Evolutionary conservation across 2,888 invertebrate genomes (phyloP).

Genomic region (Liodrosophila aerea): DNA sequence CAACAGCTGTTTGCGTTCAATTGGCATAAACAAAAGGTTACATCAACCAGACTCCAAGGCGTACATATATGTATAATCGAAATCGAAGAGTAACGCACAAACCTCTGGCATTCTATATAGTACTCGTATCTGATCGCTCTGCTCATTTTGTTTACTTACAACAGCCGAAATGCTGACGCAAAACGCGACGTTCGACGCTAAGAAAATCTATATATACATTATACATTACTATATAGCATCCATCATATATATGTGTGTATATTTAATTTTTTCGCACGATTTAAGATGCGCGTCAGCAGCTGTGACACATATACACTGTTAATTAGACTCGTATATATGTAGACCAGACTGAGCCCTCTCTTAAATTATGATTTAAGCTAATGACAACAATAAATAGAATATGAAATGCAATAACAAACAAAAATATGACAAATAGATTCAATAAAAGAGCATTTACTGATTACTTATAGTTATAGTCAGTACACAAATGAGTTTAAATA

Average conservation of each 20-base stretch:
- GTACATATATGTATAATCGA: conserved; percentile 2
- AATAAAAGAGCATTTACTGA: conserved; percentile 6
- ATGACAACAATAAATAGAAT: conserved; percentile 39
- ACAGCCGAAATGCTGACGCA: conserved; percentile 50
- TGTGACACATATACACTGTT: conserved; percentile 23
- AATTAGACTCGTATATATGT: conserved; percentile 30
- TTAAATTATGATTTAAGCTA: conserved; percentile 22
- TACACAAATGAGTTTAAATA: too few relatives aligned
- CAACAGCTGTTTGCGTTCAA: conserved; percentile 8
- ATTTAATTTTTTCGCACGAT: conserved; percentile 28
- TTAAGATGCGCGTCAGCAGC: conserved; percentile 34
- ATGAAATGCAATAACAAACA: conserved; percentile 6
- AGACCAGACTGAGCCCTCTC: too few relatives aligned
- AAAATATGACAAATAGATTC: too few relatives aligned
- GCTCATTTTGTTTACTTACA: conserved; percentile 45
- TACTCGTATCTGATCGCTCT: conserved; percentile 15
- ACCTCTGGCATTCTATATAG: conserved; percentile 8
- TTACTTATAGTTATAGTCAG: not conserved
- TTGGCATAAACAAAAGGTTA: conserved; percentile 2
- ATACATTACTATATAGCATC: conserved; percentile 7
- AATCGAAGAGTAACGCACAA: conserved; percentile 27
- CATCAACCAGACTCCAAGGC: conserved; percentile 14
- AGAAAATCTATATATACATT: conserved; percentile 27
- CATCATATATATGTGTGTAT: conserved; percentile 2
- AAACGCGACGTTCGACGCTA: conserved; percentile 24